Evolutionary conservation across 2,797 vertebrate species (phyloP).

Genomic region (Simalia tracyae): DNA sequence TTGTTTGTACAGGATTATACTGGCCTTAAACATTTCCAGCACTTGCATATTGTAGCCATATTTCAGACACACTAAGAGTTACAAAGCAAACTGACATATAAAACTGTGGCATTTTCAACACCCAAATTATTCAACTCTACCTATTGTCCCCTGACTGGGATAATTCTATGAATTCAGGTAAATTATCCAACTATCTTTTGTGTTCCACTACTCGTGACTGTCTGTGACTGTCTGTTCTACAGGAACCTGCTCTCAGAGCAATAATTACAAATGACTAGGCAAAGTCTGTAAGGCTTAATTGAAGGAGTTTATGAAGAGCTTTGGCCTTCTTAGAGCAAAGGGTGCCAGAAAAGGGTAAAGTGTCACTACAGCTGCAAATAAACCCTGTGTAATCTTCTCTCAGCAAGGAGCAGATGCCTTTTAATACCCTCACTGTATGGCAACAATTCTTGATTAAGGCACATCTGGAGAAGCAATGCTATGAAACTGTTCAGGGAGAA

Average conservation of each 20-base stretch:
- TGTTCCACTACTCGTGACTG: conserved; percentile 1
- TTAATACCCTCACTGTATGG: conserved; percentile 40
- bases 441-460: conserved; percentile 45
- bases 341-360: conserved; percentile 60
- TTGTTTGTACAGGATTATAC: background rate
- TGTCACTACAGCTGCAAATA: conserved; percentile 62
- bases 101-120: background rate
- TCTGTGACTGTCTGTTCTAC: conserved; percentile 45
- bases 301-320: conserved; percentile 51
- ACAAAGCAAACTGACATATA: background rate
- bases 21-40: background rate
- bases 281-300: conserved; percentile 57
- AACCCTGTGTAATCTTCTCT: conserved; percentile 68
- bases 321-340: conserved; percentile 58
- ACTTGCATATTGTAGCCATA: background rate
- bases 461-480: conserved; percentile 53
- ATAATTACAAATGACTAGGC: conserved; percentile 42
- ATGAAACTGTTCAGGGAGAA: background rate
- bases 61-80: background rate
- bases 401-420: conserved; percentile 61
- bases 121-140: background rate
- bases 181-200: background rate
- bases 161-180: conserved; percentile 51
- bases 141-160: conserved; percentile 10
- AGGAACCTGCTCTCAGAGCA: background rate